phyloP scores from a whole-genome alignment of 2,888 invertebrate genomes.

The Atrina japonica region DNA sequence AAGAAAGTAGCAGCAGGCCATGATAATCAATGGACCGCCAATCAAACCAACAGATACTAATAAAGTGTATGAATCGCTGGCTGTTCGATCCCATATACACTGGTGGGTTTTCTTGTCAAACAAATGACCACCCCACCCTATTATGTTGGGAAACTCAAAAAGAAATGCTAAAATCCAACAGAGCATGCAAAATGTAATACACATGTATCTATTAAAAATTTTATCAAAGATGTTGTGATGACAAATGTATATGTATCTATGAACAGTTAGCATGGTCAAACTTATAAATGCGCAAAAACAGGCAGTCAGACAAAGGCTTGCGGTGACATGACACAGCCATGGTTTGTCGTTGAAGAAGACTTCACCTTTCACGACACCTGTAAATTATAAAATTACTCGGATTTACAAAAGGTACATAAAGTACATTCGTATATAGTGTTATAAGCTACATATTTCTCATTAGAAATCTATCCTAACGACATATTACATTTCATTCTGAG shows the following conservation, averaged over 20 bases:
- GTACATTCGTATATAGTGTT: background rate
- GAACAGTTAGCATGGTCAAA: constrained; percentile 68
- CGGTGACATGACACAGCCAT: constrained; percentile 67
- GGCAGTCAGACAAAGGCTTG: constrained; percentile 71
- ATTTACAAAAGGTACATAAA: background rate
- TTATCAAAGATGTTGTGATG: constrained; percentile 58
- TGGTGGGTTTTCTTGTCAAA: constrained; percentile 74
- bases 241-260: constrained; percentile 68
- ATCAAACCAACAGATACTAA: constrained; percentile 67
- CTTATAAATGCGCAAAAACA: constrained; percentile 76
- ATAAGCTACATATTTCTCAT: background rate
- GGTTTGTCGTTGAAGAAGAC: constrained; percentile 66
- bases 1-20: constrained; percentile 64
- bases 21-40: constrained; percentile 61
- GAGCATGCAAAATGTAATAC: constrained; percentile 58
- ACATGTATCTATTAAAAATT: constrained; percentile 61
- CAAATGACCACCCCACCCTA: constrained; percentile 73
- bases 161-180: constrained; percentile 70
- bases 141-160: constrained; percentile 70
- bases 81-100: constrained; percentile 76
- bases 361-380: constrained; percentile 73
- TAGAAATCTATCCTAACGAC: too few relatives aligned
- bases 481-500: too few relatives aligned
- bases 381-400: background rate
- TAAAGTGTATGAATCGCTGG: constrained; percentile 71